These are phyloP conservation scores for Tillus elongatus DNA, from an alignment of 2,888 invertebrate species.

Conservation along the genomic window DNA sequence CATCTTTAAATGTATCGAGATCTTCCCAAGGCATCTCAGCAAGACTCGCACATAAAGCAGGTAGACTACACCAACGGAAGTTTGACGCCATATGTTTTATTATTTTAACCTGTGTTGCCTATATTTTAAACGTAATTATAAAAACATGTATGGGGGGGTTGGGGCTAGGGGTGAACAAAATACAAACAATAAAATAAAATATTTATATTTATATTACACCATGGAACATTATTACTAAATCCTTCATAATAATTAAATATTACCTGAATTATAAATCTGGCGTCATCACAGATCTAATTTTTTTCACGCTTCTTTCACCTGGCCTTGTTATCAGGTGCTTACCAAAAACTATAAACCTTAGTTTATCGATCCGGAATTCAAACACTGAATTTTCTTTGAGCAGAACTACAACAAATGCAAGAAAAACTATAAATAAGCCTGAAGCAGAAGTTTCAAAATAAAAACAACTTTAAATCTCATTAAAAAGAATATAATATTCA, in stretches of 20 bases:
- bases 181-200: background rate
- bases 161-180: background rate
- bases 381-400: constrained; percentile 75
- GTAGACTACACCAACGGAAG: too few species aligned
- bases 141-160: background rate
- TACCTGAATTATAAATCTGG: constrained; percentile 50
- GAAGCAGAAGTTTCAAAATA: constrained; percentile 5
- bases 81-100: too few species aligned
- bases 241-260: background rate
- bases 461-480: constrained; percentile 9
- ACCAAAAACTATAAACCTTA: constrained; percentile 67
- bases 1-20: too few species aligned
- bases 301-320: constrained; percentile 71
- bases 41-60: too few species aligned
- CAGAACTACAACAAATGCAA: constrained; percentile 50
- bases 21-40: too few species aligned
- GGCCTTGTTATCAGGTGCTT: constrained; percentile 70
- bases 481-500: too few species aligned
- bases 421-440: too few species aligned
- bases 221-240: background rate
- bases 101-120: too few species aligned
- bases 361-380: constrained; percentile 52
- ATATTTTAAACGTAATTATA: too few species aligned
- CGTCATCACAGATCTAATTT: constrained; percentile 59
- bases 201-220: background rate